Evolutionary conservation across 2,113 vertebrate genomes (phyloP), one percentile per base, ranked within the genome.

Genomic region (Pluvialis apricaria): DNA sequence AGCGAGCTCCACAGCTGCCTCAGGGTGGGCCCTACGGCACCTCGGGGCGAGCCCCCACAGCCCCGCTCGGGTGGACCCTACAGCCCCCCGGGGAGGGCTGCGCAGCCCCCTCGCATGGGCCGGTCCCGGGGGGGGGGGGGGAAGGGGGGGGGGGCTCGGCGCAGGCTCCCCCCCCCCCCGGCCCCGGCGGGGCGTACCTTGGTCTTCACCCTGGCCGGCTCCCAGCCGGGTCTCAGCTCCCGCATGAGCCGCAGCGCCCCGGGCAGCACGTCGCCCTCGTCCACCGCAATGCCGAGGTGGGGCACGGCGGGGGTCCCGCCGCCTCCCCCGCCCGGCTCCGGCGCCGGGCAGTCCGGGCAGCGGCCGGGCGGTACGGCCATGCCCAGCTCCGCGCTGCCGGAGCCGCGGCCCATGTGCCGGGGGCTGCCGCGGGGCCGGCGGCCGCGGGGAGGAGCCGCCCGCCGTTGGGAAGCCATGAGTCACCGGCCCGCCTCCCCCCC

Each of bases 181-280:
- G 6, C 22, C 51, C 7, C 28, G 6, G 8, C 11, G 51, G 79
- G n/a, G 8, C 81, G 25, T 98, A 99, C 99, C 99, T 99, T 99
- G 85, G 99, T 99, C 86, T 97, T 98, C 96, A 99, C 98, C 40
- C 80, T 96, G 86, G 94, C 96, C 34, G 95, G 58, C 57, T 99
- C 98, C 99, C 99, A 99, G 51, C 95, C 94, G 51, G 99, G 99
- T 96, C 99, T 98, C 83, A 99, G 98, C 96, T 98, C 98, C 91
- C 98, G 98, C 44, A 99, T 98, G 66, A 99, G 98, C 96, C 98
- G 97, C 98, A 99, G 97, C 47, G 99, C 99, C 3, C 99, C 99
- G 20, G 98, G 98, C 52, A 97, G 97, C 73, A 99, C 99, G 64
- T 99, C 97, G 77, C 98, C 97, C 45, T 99, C 99, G 40, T 99